Base-by-base conservation (phyloP, 2,888 invertebrate genomes). In the Monochamus alternatus region DNA sequence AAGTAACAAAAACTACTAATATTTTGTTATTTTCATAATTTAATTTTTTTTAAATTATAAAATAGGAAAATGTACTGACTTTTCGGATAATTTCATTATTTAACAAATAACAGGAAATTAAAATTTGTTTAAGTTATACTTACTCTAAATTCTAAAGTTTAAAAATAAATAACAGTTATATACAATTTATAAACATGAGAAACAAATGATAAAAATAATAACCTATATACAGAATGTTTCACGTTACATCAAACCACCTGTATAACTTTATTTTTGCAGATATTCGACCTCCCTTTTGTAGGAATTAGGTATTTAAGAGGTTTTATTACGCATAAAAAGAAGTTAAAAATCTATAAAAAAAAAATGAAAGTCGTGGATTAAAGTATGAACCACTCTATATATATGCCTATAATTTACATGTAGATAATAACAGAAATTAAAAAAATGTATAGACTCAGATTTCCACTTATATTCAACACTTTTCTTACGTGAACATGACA, bases 141-240 rank as follows among this genome's bases (percentile, higher is more conserved):
- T 76, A 76, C 69, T 73, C 77, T 78, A 79, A 73, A 75, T 65
- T 76, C 78, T 78, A 78, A 78, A 80, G 51, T 80, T 79, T 78
- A 82, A 82, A 82, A 83, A 83, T 83, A 83, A 83, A 82, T 83
- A 83, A 83, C 82, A 81, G 80, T 79, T 83, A 83, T 83, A 80
- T 82, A 82, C 82, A 83, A 75, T 83, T 80, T 82, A 81, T 82
- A 80, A 82, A 82, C 80, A 82, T 77, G 76, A 77, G 76, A 70
- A 76, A 77, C 79, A 66, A 80, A 82, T 76, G 75, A 82, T 80
- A 78, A 76, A 60, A 81, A 78, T 80, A 75, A 68, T 74, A 66
- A 74, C 71, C 76, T 76, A 73, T 79, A 75, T 72, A 69, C 47
- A 70, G 62, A 69, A 14, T 55, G 55, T 14, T 38, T 55, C 55